A percentile compares a stretch with the other conserved stretches of the same genome.
Evolutionary conservation across 1,140 invertebrate species (phyloP).

Genomic region (Eubasilissa regina): DNA sequence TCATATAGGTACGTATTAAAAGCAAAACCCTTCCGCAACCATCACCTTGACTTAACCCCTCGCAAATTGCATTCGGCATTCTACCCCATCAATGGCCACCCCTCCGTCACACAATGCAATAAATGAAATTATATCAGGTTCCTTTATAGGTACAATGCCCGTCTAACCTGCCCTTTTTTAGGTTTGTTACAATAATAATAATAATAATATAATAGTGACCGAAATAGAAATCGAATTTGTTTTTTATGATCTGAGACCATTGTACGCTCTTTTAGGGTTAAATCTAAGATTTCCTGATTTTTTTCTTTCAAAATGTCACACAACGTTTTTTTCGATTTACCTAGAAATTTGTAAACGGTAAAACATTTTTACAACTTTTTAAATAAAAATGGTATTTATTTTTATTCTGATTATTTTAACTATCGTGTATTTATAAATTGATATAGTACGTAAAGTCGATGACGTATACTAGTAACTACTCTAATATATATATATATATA

Average conservation of each 20-base stretch:
- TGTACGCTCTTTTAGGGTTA: conserved; percentile 52
- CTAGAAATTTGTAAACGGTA: too few relatives aligned
- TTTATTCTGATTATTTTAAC: too few relatives aligned
- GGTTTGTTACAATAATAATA: conserved; percentile 51
- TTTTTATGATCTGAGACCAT: conserved; percentile 57
- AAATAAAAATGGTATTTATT: too few relatives aligned
- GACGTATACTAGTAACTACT: too few relatives aligned
- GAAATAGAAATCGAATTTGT: conserved; percentile 61
- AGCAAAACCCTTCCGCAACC: background rate
- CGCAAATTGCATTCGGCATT: conserved; percentile 27
- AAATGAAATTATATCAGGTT: conserved; percentile 60
- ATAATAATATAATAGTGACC: conserved; percentile 44
- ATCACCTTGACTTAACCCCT: conserved; percentile 46
- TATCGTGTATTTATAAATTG: too few relatives aligned
- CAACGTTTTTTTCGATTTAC: too few relatives aligned
- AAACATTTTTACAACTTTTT: too few relatives aligned
- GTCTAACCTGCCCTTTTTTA: conserved; percentile 55
- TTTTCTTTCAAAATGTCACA: background rate
- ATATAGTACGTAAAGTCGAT: too few relatives aligned
- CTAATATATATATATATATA: too few relatives aligned
- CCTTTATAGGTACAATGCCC: conserved; percentile 53
- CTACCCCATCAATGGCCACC: conserved; percentile 29
- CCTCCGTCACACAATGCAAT: conserved; percentile 56
- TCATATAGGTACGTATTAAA: conserved; percentile 17
- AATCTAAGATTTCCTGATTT: conserved; percentile 28